These are phyloP conservation scores for Cromileptes altivelis DNA, from an alignment of 2,113 vertebrate species.

Conservation along the genomic window DNA sequence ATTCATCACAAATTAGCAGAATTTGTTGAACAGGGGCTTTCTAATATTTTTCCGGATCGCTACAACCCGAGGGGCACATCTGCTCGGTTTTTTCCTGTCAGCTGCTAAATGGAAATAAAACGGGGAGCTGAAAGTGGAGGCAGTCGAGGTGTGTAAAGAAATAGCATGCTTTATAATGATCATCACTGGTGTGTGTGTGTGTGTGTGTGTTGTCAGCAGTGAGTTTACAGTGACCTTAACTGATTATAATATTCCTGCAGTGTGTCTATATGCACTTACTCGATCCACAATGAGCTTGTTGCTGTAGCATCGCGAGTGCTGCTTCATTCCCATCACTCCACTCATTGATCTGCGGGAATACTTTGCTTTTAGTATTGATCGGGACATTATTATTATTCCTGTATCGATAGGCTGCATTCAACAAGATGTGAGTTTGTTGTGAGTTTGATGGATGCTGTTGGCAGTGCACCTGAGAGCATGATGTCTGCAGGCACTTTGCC, in stretches of 20 bases:
- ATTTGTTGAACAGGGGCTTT: conserved; percentile 12
- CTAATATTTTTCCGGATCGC: conserved; percentile 29
- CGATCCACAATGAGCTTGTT: conserved; percentile 7
- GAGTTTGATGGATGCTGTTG: conserved; percentile 59
- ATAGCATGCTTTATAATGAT: neutral
- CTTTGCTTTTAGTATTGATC: neutral
- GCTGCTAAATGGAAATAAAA: conserved; percentile 80
- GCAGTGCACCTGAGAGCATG: conserved; percentile 37
- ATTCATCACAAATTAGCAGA: conserved; percentile 21
- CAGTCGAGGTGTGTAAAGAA: conserved; percentile 76
- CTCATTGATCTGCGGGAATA: neutral
- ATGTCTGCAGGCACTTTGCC: conserved; percentile 44
- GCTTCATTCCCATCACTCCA: neutral
- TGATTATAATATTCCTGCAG: conserved; percentile 32
- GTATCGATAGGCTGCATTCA: neutral
- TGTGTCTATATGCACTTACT: neutral
- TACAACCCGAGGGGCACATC: conserved; percentile 52
- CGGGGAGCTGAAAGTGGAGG: conserved; percentile 74
- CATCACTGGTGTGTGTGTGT: too few relatives aligned
- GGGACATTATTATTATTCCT: neutral
- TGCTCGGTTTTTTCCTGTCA: conserved; percentile 41
- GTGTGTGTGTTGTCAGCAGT: conserved; percentile 6
- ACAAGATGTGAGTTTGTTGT: conserved; percentile 12
- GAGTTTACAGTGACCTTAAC: conserved; percentile 27
- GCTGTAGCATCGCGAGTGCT: conserved; percentile 5